Base-by-base conservation (phyloP, 35 echinoderm and acorn worm species). In the Heliocidaris tuberculata region DNA sequence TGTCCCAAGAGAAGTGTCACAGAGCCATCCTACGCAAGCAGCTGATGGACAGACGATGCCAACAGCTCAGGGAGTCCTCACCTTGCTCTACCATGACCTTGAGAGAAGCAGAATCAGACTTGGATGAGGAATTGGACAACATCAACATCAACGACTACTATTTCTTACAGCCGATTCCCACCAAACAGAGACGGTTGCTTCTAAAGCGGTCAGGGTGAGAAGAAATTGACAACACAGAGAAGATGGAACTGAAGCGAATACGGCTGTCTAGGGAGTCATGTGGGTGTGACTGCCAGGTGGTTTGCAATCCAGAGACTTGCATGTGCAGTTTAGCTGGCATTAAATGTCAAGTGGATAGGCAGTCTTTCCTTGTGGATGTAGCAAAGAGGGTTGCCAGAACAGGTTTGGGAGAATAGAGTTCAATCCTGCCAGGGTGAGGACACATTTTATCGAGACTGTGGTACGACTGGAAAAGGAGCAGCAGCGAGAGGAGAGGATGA, bases 321-420 rank as follows among this genome's bases (percentile, higher is more conserved):
- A 85, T 94, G 60, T 99, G 98, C 60, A 96, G 93, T 59, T 48
- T 96, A 50, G 97, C 98, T 24, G 98, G 97, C 31, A 99, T 99
- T 60, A 99, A 99, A 90, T 99, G 98, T 70, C 98, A 99, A 52
- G 98, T 99, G 52, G 98, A 99, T 88, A 59, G 98, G 59, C 88
- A 97, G 87, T 97, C 98, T 0, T 99, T 91, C 98, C 98, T 0
- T 99, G 98, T 92, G 98, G 98, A 30, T 99, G 98, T 35, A 99
- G 94, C 13, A 97, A 96, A 86, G 98, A 99, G 30, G 96, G 97
- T 7, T 99, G 98, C 85, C 90, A 95, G 7, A 99, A 99, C 93
- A 59, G 31, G 9, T 86, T 27, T 31, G 98, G 98, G 32, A 94
- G 98, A 50, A 95, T 99, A n/a, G 98, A 99, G 93, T 99, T 99